phyloP scores from a whole-genome alignment of 1,140 invertebrate genomes.

The Dendroctonus valens region DNA sequence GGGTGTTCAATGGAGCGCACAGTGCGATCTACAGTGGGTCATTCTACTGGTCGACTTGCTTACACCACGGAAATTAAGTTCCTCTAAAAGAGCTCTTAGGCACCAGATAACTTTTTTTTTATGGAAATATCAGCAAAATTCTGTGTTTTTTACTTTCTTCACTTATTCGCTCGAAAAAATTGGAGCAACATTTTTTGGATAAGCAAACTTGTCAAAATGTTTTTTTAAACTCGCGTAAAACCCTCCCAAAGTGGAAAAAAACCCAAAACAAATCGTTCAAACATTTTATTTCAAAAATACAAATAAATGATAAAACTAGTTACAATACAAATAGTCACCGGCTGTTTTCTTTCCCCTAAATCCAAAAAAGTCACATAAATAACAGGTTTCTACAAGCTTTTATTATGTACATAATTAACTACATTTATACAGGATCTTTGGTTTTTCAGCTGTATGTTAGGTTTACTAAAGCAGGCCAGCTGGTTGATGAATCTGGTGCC shows the following conservation, averaged over 20 bases:
- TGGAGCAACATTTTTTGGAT: too few species aligned
- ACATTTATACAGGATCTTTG: conserved; percentile 41
- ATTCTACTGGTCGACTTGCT: too few species aligned
- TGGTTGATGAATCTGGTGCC: background rate
- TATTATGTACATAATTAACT: conserved; percentile 14
- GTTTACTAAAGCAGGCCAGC: conserved; percentile 43
- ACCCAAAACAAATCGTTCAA: conserved; percentile 1
- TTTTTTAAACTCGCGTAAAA: too few species aligned
- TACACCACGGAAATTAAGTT: too few species aligned
- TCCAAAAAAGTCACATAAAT: conserved; percentile 7
- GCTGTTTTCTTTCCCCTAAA: conserved; percentile 14
- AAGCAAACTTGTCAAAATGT: background rate
- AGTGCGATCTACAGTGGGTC: too few species aligned
- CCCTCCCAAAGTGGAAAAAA: background rate
- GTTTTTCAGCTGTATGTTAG: conserved; percentile 48
- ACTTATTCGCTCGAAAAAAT: background rate
- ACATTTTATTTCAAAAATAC: conserved; percentile 17
- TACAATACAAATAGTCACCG: background rate
- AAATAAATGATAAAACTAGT: conserved; percentile 11
- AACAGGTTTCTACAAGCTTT: conserved; percentile 14
- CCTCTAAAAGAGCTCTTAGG: too few species aligned
- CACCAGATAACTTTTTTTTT: too few species aligned
- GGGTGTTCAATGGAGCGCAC: too few species aligned
- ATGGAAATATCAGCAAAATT: too few species aligned
- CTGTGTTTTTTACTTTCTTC: too few species aligned